Base-by-base conservation (phyloP, 2,888 invertebrate species). In the Lucinisca nassula region DNA sequence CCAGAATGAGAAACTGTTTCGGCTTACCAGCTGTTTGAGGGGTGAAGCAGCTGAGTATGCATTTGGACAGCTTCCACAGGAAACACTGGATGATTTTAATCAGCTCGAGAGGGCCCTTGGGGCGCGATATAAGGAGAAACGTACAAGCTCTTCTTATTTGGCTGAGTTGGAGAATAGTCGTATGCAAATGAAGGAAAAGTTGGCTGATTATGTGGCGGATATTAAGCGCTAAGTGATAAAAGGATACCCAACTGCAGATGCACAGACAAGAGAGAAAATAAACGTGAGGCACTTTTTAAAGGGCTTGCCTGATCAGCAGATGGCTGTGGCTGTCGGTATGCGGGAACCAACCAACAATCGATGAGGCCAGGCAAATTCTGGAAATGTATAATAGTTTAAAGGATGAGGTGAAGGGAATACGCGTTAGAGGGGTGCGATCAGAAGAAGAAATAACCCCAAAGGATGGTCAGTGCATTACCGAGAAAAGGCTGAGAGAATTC, bases 341-440 rank as follows among this genome's bases (percentile, higher is more conserved):
- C 83, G 78, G 38, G 79, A 85, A 45, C 90, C 90, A 8, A 78
- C 78, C 27, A n/a, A 81, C 82, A 0, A 77, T 90, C 12, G 88
- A 90, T 40, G 90, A 90, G 32, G 88, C 85, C 0, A 24, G 81
- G 27, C 38, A 79, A 10, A 85, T 79, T n/a, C 27, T 81, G 14
- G 88, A 90, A 70, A 88, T 84, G 12, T 88, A 81, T 45, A 82
- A 75, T 24, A 87, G 89, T 67, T 78, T 89, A 10, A 80, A 82
- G 49, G 87, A 89, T 35, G 89, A 89, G 38, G 58, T 76, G 10
- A 73, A 45, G 32, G 51, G 79, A 32, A n/a, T 8, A 32, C 73
- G 74, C 21, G 49, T 72, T 35, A 35, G 51, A n/a, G 35, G 35
- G 21, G 72, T 70, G 17, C 17, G 58, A 3, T 17, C 77, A 8